Evolutionary conservation across 2,888 invertebrate genomes (phyloP), one percentile per base, ranked within the genome.

Genomic region (Drosophila nr. perissopoda): DNA sequence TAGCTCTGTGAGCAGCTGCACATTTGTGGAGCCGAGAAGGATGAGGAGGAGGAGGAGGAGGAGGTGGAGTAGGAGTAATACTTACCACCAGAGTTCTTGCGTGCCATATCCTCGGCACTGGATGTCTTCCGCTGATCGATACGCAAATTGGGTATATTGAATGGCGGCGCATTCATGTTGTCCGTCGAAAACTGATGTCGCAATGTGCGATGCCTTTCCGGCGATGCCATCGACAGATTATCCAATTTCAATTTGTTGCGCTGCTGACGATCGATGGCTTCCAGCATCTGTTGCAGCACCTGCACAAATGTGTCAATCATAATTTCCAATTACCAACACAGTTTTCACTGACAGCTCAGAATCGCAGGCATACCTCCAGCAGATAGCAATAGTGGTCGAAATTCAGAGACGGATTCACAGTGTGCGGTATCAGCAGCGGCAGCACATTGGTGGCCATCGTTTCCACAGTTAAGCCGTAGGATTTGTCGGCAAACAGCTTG

Each of bases 381-480:
- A 98, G 94, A 80, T 95, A 94, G 66, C 95, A 96, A 91, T 97
- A 97, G 93, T 97, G 97, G 80, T 97, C 97, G 89, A 97, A 94
- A 92, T 96, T 96, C 74, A 98, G 94, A 49, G 96, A 95, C 18
- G 98, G 97, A 93, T 98, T 98, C 69, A 99, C 96, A 1, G 98
- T 97, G 92, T 98, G 98, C 27, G 99, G 99, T 68, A 98, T 96
- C 62, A 99, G 94, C 18, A 97, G 95, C 10, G 99, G 99, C 95
- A 99, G 97, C 89, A 98, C 97, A 91, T 97, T 96, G 16, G 97
- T 98, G 10, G 99, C 99, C 96, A 99, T 97, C 87, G 98, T 94
- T 92, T 96, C 97, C 56, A 98, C 96, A 5, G 97, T 97, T 82
- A 99, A 94, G 48, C 98, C 98, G 93, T 97, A 98, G 91, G 96